Percentiles rank a stretch among this genome's conserved stretches.
Conservation (phyloP, 2,888 invertebrate genomes). For the Argyra leucocephala region DNA sequence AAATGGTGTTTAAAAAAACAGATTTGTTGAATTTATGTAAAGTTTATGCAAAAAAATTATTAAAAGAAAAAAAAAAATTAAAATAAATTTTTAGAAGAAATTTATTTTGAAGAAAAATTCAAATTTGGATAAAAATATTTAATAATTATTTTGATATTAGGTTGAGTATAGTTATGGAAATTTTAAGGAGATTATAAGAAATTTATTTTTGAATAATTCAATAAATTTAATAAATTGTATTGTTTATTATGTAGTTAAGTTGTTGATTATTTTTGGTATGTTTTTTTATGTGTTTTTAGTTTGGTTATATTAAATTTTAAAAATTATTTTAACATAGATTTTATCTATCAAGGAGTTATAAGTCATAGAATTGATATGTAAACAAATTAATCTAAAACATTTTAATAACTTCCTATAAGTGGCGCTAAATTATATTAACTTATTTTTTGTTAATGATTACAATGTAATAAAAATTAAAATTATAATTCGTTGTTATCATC, state of each 20-base stretch:
- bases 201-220: too few relatives aligned
- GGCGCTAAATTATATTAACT: neutral
- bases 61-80: too few relatives aligned
- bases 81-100: neutral
- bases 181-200: conserved; percentile 1
- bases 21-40: conserved; percentile 2
- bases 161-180: neutral
- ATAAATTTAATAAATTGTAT: too few relatives aligned
- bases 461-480: too few relatives aligned
- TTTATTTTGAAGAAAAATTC: too few relatives aligned
- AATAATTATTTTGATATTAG: neutral
- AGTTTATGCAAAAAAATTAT: neutral
- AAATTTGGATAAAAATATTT: neutral
- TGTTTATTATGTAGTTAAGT: too few relatives aligned
- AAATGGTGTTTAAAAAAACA: neutral
- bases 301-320: neutral
- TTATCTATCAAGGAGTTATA: neutral
- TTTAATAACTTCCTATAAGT: neutral
- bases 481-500: too few relatives aligned
- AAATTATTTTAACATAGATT: neutral
- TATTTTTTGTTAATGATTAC: too few relatives aligned
- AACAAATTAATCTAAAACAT: neutral
- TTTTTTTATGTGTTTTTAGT: too few relatives aligned
- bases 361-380: neutral
- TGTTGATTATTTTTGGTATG: too few relatives aligned